Evolutionary conservation across 1,140 invertebrate species (phyloP).

Genomic region (Neodiprion pinetum): DNA sequence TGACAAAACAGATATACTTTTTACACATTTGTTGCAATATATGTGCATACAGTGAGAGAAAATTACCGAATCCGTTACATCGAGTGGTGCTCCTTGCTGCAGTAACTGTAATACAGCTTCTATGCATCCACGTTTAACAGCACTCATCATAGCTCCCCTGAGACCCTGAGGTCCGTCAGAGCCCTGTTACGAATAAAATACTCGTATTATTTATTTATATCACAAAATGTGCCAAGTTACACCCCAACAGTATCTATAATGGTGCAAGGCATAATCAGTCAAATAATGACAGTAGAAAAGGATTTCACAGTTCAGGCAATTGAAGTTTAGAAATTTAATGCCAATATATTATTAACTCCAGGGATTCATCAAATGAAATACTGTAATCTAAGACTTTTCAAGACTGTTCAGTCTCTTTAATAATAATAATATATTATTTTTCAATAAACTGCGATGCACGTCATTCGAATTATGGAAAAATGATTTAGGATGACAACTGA

Average conservation of each 20-base stretch:
- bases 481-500: slow-evolving; percentile 32
- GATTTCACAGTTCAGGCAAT: no score
- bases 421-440: no score
- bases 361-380: no score
- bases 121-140: slow-evolving; percentile 57
- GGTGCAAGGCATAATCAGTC: not conserved
- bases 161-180: slow-evolving; percentile 57
- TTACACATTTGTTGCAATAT: slow-evolving; percentile 24
- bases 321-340: no score
- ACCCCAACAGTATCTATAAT: not conserved
- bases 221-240: not conserved
- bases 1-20: slow-evolving; percentile 4
- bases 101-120: slow-evolving; percentile 62
- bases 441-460: no score
- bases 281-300: not conserved
- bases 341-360: no score
- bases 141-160: slow-evolving; percentile 56
- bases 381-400: no score
- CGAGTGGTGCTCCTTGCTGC: slow-evolving; percentile 75
- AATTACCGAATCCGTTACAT: slow-evolving; percentile 72
- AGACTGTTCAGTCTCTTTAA: no score
- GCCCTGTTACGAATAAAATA: slow-evolving; percentile 39
- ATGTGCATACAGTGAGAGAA: slow-evolving; percentile 1
- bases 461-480: slow-evolving; percentile 35
- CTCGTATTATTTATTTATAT: not conserved